Conservation (phyloP, 2,797 vertebrate genomes). For the Protonibea diacanthus region DNA sequence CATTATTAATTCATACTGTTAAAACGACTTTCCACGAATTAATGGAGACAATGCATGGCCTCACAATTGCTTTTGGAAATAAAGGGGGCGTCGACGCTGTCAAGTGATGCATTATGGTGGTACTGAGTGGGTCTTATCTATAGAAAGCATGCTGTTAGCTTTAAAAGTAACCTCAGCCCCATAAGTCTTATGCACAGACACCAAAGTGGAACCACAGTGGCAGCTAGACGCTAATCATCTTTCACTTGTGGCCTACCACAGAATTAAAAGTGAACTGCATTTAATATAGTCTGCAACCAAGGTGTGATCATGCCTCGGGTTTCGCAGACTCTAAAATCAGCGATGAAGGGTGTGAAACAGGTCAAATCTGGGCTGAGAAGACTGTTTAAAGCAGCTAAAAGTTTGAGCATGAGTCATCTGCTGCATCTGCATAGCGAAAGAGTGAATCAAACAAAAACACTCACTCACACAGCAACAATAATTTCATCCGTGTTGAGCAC, state of each 20-base stretch:
- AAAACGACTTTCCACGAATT: conserved; percentile 91
- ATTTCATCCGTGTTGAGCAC: neutral
- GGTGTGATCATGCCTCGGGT: conserved; percentile 11
- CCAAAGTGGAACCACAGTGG: conserved; percentile 37
- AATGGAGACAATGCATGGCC: conserved; percentile 85
- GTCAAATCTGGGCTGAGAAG: neutral
- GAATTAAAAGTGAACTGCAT: conserved; percentile 62
- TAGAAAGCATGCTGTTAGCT: conserved; percentile 78
- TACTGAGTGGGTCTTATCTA: conserved; percentile 81
- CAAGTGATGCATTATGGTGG: conserved; percentile 82
- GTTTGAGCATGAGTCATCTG: conserved; percentile 31
- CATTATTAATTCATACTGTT: conserved; percentile 92
- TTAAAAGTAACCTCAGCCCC: conserved; percentile 62
- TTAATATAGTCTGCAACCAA: conserved; percentile 57
- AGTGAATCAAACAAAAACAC: conserved; percentile 41
- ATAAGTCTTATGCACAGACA: too few relatives aligned
- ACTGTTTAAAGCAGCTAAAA: conserved; percentile 26
- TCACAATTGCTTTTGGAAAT: conserved; percentile 83
- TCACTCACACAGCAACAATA: conserved; percentile 4
- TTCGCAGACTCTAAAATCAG: conserved; percentile 6
- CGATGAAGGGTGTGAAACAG: neutral
- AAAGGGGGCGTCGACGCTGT: conserved; percentile 76
- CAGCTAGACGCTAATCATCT: conserved; percentile 62
- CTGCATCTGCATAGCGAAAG: conserved; percentile 40
- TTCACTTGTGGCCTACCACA: conserved; percentile 77